Percentiles rank a stretch among this genome's conserved stretches.
These are phyloP conservation scores for Cephus cinctus DNA, from an alignment of 1,140 invertebrate species.

Conservation along the genomic window DNA sequence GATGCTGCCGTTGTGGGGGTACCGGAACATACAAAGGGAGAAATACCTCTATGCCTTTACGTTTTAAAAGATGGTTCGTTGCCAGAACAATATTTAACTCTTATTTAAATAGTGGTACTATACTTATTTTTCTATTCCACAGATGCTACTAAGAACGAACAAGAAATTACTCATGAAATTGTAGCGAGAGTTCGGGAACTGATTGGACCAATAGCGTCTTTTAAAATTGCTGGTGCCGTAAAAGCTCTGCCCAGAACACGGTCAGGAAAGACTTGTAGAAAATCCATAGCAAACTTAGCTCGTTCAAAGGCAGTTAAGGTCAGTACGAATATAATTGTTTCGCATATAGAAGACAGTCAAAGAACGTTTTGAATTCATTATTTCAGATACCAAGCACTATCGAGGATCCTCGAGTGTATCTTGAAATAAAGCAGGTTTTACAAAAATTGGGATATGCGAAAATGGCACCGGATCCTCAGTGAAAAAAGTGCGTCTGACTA, in stretches of 20 bases:
- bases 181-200: constrained; percentile 72
- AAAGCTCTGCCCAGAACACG: constrained; percentile 74
- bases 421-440: constrained; percentile 70
- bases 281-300: constrained; percentile 81
- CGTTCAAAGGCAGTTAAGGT: constrained; percentile 75
- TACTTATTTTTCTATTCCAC: constrained; percentile 15
- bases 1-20: constrained; percentile 88
- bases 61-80: constrained; percentile 60
- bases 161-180: constrained; percentile 65
- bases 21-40: constrained; percentile 84
- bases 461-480: constrained; percentile 67
- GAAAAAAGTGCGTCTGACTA: constrained; percentile 17
- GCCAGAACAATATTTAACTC: constrained; percentile 5
- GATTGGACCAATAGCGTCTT: constrained; percentile 88
- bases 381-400: constrained; percentile 79
- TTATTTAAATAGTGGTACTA: constrained; percentile 4
- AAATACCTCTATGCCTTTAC: constrained; percentile 85
- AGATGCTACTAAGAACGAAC: constrained; percentile 60
- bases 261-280: constrained; percentile 81
- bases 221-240: constrained; percentile 74
- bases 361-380: constrained; percentile 5
- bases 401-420: constrained; percentile 82
- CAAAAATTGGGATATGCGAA: constrained; percentile 75
- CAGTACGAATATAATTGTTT: constrained; percentile 13
- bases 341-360: constrained; percentile 5